Conservation (phyloP, 2,888 invertebrate genomes). For the Julus scanicus region DNA sequence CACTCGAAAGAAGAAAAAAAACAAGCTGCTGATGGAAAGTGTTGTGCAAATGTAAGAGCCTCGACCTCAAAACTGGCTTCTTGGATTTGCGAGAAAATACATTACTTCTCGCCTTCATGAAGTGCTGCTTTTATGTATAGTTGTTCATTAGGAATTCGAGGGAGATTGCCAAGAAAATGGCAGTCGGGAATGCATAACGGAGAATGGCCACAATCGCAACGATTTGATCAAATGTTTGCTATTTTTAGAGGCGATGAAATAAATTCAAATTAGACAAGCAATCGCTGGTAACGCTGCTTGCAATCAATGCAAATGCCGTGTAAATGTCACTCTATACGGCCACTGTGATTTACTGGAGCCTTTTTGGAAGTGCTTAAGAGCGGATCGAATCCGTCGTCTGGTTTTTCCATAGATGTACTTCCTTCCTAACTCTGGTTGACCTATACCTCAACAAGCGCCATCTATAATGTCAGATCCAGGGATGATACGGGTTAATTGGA, state of each 20-base stretch:
- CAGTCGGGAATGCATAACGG: not conserved
- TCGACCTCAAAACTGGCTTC: not conserved
- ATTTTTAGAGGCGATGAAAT: not conserved
- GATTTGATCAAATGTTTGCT: not conserved
- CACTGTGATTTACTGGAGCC: not conserved
- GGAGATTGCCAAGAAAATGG: not conserved
- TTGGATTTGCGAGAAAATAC: not conserved
- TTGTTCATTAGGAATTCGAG: not conserved
- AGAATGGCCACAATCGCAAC: not conserved
- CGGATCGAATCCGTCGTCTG: not conserved
- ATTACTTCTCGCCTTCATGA: not conserved
- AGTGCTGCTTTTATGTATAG: not conserved
- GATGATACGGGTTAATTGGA: no score
- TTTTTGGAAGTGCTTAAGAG: not conserved
- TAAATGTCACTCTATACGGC: not conserved
- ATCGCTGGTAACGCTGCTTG: not conserved
- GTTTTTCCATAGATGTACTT: not conserved
- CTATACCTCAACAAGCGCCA: no score
- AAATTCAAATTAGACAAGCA: conserved; percentile 1
- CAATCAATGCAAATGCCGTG: conserved; percentile 1
- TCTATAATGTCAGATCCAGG: no score
- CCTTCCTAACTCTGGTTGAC: not conserved
- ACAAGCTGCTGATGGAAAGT: not conserved
- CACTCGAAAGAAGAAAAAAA: not conserved
- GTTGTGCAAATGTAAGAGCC: not conserved